phyloP scores from a whole-genome alignment of 1,140 invertebrate genomes.

The Harpegnathos saltator region DNA sequence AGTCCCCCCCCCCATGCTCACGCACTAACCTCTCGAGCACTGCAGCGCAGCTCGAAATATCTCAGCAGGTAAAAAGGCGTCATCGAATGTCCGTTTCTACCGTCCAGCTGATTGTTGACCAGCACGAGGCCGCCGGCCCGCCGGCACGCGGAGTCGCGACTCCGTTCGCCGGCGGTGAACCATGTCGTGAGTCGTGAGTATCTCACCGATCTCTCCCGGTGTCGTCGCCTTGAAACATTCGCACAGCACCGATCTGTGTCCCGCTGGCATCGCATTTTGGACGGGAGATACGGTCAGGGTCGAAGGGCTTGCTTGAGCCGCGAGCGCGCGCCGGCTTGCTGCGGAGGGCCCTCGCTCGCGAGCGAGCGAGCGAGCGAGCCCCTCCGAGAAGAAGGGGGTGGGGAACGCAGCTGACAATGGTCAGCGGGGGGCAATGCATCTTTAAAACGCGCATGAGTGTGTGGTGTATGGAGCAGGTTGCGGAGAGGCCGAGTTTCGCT shows the following conservation, averaged over 20 bases:
- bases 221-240: no score
- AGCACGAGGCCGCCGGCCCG: no score
- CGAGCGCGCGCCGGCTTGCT: conserved; percentile 15
- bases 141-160: no score
- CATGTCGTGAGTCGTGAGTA: no score
- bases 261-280: not conserved
- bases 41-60: conserved; percentile 31
- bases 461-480: conserved; percentile 86
- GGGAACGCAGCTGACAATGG: conserved; percentile 9
- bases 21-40: conserved; percentile 40
- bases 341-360: conserved; percentile 15
- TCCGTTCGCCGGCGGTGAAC: no score
- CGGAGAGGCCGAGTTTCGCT: conserved; percentile 89
- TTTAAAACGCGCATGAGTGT: conserved; percentile 80
- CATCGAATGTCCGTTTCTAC: conserved; percentile 28
- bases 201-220: no score
- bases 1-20: not conserved
- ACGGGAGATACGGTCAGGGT: conserved; percentile 43
- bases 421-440: conserved; percentile 46
- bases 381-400: conserved; percentile 34
- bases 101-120: conserved; percentile 20
- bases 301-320: conserved; percentile 29
- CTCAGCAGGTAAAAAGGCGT: conserved; percentile 50
- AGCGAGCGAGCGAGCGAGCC: not conserved
- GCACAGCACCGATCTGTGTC: no score